Conservation (phyloP, 1,140 invertebrate genomes). For the Caerostris darwini region DNA sequence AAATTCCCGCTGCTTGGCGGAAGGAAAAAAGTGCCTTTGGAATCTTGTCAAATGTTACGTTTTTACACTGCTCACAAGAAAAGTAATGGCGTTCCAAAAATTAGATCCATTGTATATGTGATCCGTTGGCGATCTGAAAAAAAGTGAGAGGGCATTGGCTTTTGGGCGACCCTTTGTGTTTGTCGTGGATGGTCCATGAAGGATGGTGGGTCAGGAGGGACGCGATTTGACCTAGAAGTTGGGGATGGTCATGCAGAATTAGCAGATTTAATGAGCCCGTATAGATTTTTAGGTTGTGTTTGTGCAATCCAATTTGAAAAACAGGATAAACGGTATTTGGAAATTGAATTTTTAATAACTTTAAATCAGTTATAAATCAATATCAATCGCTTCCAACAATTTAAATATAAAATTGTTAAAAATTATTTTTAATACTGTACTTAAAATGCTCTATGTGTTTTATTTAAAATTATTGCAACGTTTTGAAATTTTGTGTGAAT, state of each 20-base stretch:
- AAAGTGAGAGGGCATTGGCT: constrained; percentile 9
- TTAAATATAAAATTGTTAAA: too few species aligned
- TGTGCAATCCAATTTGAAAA: too few species aligned
- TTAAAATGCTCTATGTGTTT: too few species aligned
- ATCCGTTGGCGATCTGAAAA: background rate
- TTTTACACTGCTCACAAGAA: background rate
- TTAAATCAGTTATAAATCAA: too few species aligned
- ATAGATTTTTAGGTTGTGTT: too few species aligned
- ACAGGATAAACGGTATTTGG: too few species aligned
- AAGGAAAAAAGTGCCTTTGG: background rate
- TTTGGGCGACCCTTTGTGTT: background rate
- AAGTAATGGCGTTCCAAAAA: background rate
- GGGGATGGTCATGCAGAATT: constrained; percentile 25
- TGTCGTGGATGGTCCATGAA: constrained; percentile 9
- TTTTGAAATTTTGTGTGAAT: too few species aligned
- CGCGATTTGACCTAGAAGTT: constrained; percentile 29
- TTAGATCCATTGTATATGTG: background rate
- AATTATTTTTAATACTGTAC: too few species aligned
- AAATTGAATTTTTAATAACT: too few species aligned
- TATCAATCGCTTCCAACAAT: too few species aligned
- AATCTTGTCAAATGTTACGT: constrained; percentile 1
- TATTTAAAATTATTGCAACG: too few species aligned
- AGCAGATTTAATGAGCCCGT: background rate
- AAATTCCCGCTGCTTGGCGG: constrained; percentile 10
- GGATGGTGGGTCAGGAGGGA: constrained; percentile 15